Evolutionary conservation across 2,113 vertebrate genomes (phyloP), one percentile per base, ranked within the genome.

Genomic region (Sminthopsis crassicaudata): DNA sequence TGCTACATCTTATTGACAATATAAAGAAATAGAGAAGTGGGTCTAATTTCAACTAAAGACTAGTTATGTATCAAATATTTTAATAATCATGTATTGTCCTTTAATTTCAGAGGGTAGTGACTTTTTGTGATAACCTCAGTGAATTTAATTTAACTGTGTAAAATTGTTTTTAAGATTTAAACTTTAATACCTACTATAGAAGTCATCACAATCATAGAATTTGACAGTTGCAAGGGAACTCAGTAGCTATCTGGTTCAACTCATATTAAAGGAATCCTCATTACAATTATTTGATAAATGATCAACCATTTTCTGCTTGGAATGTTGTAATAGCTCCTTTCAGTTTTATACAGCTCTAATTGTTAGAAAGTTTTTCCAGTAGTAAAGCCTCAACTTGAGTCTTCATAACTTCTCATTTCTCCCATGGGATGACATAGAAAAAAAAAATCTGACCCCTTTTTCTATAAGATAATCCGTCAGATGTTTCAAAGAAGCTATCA

Each of bases 31-130:
- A 4, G 5, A 76, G 11, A 30, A 3, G 57, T 30, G 27, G 11
- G 10, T 60, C 57, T 60, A 14, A 16, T 67, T 67, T 67, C 60
- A 36, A 27, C 12, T 67, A 36, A 76, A 67, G 36, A 76, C 36
- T 10, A 22, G 36, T 76, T 36, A 84, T 19, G 8, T 93, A 95
- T 36, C n/a, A 95, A 53, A 50, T 96, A 95, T 30, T 5, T 84
- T 91, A 89, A 30, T 55, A 89, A 7, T 88, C 19, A 53, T 51
- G n/a, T 84, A 84, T 96, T 24, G 2, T 95, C 96, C 7, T 93
- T 90, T 57, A 50, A 36, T 48, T 84, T 93, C 89, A 24, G n/a
- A 67, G 53, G 51, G 50, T 51, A 48, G 48, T 91, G 23, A 95
- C 25, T 52, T 84, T 94, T 96, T 42, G 16, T 42, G 67, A 42